phyloP scores from a whole-genome alignment of 2,797 vertebrate genomes.

The Masticophis lateralis region DNA sequence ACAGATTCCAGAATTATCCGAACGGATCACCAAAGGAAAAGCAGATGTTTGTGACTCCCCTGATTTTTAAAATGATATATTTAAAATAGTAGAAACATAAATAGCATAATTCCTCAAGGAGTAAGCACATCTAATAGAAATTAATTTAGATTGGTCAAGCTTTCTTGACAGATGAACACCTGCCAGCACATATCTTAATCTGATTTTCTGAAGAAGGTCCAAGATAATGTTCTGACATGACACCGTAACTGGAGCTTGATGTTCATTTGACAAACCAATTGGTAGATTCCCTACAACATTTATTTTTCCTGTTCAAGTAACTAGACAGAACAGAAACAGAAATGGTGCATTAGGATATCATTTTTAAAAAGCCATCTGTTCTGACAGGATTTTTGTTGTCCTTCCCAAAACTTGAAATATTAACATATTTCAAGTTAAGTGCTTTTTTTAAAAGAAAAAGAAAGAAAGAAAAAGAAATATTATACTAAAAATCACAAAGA shows the following conservation, averaged over 20 bases:
- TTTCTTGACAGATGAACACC: neutral
- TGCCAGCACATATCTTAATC: conserved; percentile 27
- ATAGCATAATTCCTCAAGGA: fast-evolving
- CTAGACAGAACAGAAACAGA: conserved; percentile 59
- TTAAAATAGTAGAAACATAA: neutral
- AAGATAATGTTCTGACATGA: conserved; percentile 48
- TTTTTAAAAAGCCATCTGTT: conserved; percentile 63
- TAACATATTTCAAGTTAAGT: conserved; percentile 52
- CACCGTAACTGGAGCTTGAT: conserved; percentile 48
- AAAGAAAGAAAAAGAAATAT: neutral
- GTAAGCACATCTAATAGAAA: neutral
- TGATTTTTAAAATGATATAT: neutral
- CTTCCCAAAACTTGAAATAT: conserved; percentile 33
- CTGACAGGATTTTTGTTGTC: conserved; percentile 45
- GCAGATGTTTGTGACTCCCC: neutral
- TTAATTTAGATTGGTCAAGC: neutral
- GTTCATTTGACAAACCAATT: conserved; percentile 62
- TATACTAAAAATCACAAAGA: conserved; percentile 54
- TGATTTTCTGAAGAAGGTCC: conserved; percentile 35
- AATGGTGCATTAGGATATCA: conserved; percentile 57
- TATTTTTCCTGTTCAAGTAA: conserved; percentile 57
- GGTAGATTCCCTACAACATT: conserved; percentile 52
- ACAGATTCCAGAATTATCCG: neutral
- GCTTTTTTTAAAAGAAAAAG: conserved; percentile 22
- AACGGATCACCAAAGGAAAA: conserved; percentile 3